Percentiles rank a stretch among this genome's conserved stretches.
Conservation (phyloP, 2,113 vertebrate species). For the Arizona elegans region DNA sequence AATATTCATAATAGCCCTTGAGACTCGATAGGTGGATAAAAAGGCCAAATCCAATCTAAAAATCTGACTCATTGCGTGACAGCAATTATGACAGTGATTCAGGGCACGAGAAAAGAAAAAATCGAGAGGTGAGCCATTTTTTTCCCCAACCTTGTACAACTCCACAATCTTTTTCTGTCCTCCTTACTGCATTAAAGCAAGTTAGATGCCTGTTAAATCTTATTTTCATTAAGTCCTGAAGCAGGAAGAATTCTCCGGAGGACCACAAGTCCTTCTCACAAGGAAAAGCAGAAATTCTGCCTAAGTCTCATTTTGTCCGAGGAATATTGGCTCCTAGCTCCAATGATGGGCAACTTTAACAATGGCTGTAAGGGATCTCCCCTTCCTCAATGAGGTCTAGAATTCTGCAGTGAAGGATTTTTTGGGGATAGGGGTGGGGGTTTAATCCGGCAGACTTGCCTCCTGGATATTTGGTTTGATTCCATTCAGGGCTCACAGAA, state of each 20-base stretch:
- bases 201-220: background rate
- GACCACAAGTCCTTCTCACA: background rate
- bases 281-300: background rate
- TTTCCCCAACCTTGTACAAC: no score
- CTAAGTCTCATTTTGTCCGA: background rate
- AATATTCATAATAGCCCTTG: background rate
- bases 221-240: background rate
- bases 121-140: background rate
- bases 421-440: fast-evolving
- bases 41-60: background rate
- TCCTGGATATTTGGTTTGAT: background rate
- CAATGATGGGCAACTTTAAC: background rate
- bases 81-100: background rate
- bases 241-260: background rate
- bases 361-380: background rate
- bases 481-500: background rate
- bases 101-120: background rate
- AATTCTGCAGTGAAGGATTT: background rate
- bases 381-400: background rate
- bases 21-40: background rate
- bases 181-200: no score
- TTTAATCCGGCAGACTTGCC: background rate
- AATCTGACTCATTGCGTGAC: background rate
- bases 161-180: no score
- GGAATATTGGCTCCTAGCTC: background rate